These are phyloP conservation scores for Ptyas mucosa DNA, from an alignment of 2,113 vertebrate genomes.

Conservation along the genomic window DNA sequence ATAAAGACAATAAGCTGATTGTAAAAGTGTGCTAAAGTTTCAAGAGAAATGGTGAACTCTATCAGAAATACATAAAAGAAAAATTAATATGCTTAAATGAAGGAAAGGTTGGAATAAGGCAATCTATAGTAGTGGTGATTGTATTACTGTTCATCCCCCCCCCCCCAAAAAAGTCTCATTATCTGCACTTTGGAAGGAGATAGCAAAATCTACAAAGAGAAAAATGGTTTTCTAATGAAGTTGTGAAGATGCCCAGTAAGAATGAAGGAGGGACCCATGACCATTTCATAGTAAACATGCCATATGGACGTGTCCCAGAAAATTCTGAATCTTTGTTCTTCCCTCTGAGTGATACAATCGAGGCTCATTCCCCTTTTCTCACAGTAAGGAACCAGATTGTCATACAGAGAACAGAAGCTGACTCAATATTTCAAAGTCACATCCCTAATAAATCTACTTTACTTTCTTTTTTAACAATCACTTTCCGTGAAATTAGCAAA, in stretches of 20 bases:
- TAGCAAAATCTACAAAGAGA: background rate
- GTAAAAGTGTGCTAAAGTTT: background rate
- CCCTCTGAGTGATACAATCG: background rate
- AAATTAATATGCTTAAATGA: background rate
- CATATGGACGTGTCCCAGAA: background rate
- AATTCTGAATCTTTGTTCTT: background rate
- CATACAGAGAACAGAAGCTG: background rate
- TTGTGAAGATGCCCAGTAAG: background rate
- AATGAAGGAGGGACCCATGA: background rate
- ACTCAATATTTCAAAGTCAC: conserved; percentile 11
- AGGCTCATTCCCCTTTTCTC: background rate
- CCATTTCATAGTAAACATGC: background rate
- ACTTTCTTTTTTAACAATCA: conserved; percentile 3
- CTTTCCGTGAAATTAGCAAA: background rate
- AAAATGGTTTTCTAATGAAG: background rate
- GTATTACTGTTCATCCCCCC: background rate
- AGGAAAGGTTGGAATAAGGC: background rate
- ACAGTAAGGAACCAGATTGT: background rate
- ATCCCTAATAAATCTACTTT: background rate
- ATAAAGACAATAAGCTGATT: background rate
- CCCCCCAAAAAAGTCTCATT: background rate
- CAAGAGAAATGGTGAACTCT: background rate
- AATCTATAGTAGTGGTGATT: background rate
- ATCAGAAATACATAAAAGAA: background rate
- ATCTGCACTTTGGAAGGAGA: background rate